Percentiles rank a stretch among this genome's conserved stretches.
Evolutionary conservation across 2,797 vertebrate species (phyloP).

Genomic region (Pantherophis alleghaniensis): DNA sequence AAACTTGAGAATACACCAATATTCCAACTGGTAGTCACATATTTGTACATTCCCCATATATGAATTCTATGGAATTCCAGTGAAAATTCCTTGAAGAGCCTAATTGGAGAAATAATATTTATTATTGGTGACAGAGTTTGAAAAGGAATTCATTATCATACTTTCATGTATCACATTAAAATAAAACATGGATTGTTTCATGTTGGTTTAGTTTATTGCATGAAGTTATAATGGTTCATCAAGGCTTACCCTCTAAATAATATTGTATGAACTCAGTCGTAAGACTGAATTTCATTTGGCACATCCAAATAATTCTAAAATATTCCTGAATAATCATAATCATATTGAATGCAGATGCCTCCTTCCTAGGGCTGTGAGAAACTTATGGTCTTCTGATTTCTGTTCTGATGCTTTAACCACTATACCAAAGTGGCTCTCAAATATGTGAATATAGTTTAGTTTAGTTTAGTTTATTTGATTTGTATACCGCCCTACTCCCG

Average conservation of each 20-base stretch:
- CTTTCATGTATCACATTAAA: background rate
- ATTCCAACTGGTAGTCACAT: background rate
- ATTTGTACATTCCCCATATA: background rate
- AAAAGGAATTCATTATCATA: background rate
- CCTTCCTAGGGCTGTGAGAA: background rate
- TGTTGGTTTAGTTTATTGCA: background rate
- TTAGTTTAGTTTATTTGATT: no score
- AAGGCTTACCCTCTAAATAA: background rate
- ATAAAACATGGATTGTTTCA: background rate
- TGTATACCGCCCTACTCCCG: no score
- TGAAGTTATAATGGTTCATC: background rate
- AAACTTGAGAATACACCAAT: background rate
- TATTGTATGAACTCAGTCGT: background rate
- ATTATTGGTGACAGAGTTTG: background rate
- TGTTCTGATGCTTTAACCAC: no score
- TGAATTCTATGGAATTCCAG: background rate
- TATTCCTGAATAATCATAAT: background rate
- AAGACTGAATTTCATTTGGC: background rate
- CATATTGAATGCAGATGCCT: background rate
- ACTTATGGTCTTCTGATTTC: background rate
- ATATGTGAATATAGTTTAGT: background rate
- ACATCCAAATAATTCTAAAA: background rate
- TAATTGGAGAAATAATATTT: background rate
- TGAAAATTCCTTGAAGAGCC: constrained; percentile 1
- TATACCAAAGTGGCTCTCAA: no score